Base-by-base conservation (phyloP, 2,888 invertebrate species). In the Catocala sponsa region DNA sequence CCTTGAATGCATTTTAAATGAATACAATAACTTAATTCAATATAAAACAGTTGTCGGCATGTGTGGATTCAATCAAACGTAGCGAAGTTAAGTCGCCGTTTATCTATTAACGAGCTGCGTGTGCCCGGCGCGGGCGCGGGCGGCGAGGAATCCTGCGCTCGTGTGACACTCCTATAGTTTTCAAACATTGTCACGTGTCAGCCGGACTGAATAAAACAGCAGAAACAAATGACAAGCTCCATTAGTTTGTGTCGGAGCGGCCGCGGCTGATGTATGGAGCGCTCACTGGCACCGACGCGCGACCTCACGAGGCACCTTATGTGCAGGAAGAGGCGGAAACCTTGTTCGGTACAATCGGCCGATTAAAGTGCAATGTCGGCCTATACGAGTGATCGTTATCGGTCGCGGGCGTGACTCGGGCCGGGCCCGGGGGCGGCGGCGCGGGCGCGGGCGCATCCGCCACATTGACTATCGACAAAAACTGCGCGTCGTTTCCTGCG, bases 361-460 rank as follows among this genome's bases (percentile, higher is more conserved):
- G 65, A 60, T 59, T 56, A 50, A 25, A 65, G 58, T 55, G 68
- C 64, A 59, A 56, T 56, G 68, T 44, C 59, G 62, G 57, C 57
- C 11, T 33, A 38, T 38, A 13, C 61, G 44, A 61, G 51, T 58
- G 74, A 68, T 57, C 68, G 57, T 59, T 58, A 64, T n/a, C 51
- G 47, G 10, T 43, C 1, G 11, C 10, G 32, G 12, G 35, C 35
- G 35, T 25, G 25, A 25, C 25, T 25, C 2, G 25, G 25, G 2
- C 35, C 15, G 6, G 10, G 52, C 12, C 9, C 25, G 10, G 57
- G 35, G 46, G 33, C 41, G 35, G 11, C 33, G 54, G 70, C 61
- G 68, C 66, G 35, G 50, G 65, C 62, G 72, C 60, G 44, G 44
- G 63, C 73, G 65, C 76, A 76, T 78, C 71, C 76, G 63, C 62